A percentile compares a stretch with the other conserved stretches of the same genome.
phyloP scores from a whole-genome alignment of 2,888 invertebrate species.

The Drosophila austrosaltans region DNA sequence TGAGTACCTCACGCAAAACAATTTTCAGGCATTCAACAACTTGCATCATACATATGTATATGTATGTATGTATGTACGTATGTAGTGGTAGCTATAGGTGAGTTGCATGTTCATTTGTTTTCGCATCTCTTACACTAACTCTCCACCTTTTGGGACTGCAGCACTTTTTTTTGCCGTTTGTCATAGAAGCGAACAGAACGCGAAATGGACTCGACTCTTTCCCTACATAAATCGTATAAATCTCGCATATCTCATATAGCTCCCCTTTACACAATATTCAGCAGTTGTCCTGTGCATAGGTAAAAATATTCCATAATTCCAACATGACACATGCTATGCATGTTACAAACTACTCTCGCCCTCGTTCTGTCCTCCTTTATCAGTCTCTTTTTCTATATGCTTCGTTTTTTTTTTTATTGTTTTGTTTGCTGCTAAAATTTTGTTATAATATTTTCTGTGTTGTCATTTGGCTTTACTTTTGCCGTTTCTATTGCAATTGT shows the following conservation, averaged over 20 bases:
- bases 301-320: slow-evolving; percentile 6
- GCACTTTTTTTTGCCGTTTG: slow-evolving; percentile 60
- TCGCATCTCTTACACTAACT: slow-evolving; percentile 1
- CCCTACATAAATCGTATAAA: slow-evolving; percentile 39
- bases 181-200: slow-evolving; percentile 51
- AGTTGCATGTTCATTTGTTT: slow-evolving; percentile 70
- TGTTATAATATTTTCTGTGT: slow-evolving; percentile 23
- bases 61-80: too few species aligned
- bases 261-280: not conserved
- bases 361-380: not conserved
- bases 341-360: not conserved
- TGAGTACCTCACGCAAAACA: slow-evolving; percentile 52
- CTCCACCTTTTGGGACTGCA: slow-evolving; percentile 15
- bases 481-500: slow-evolving; percentile 33
- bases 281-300: not conserved
- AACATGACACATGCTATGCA: not conserved
- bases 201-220: not conserved
- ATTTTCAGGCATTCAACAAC: slow-evolving; percentile 67
- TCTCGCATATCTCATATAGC: slow-evolving; percentile 27
- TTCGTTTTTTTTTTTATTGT: slow-evolving; percentile 16
- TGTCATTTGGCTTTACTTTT: slow-evolving; percentile 24
- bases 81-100: not conserved
- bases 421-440: slow-evolving; percentile 16
- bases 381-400: too few species aligned
- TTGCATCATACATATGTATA: slow-evolving; percentile 48